Conservation (phyloP, 2,113 vertebrate species). For the Ophthalmolycus amberensis region DNA sequence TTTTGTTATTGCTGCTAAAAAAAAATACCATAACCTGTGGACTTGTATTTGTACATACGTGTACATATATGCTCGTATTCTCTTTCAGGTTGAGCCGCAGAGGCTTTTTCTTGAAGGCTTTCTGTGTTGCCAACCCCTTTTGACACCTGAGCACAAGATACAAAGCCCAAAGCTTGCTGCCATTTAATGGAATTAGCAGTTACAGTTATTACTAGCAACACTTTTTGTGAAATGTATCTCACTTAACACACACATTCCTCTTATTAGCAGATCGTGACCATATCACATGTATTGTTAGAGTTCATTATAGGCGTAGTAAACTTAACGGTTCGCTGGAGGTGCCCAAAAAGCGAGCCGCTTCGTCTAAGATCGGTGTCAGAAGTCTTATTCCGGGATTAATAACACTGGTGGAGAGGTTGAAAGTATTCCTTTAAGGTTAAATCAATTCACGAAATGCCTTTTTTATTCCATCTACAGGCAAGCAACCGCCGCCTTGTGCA, state of each 20-base stretch:
- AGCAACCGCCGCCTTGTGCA: slow-evolving; percentile 38
- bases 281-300: slow-evolving; percentile 34
- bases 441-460: slow-evolving; percentile 56
- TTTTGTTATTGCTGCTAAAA: slow-evolving; percentile 77
- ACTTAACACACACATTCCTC: slow-evolving; percentile 38
- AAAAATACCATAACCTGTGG: slow-evolving; percentile 65
- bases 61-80: slow-evolving; percentile 45
- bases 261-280: slow-evolving; percentile 36
- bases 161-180: slow-evolving; percentile 66
- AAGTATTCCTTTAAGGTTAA: slow-evolving; percentile 30
- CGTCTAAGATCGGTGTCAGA: slow-evolving; percentile 3
- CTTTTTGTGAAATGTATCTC: slow-evolving; percentile 23
- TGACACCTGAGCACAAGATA: slow-evolving; percentile 61
- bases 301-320: slow-evolving; percentile 24
- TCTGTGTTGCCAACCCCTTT: slow-evolving; percentile 19
- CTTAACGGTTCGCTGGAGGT: not conserved
- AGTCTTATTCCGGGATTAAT: slow-evolving; percentile 13
- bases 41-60: slow-evolving; percentile 51
- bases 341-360: slow-evolving; percentile 25
- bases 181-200: slow-evolving; percentile 57
- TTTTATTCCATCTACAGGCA: slow-evolving; percentile 27
- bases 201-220: slow-evolving; percentile 34
- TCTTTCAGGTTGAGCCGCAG: slow-evolving; percentile 35
- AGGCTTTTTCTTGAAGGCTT: slow-evolving; percentile 23
- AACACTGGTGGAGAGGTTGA: slow-evolving; percentile 36